phyloP scores from a whole-genome alignment of 2,113 vertebrate genomes.

The Macrotus californicus region DNA sequence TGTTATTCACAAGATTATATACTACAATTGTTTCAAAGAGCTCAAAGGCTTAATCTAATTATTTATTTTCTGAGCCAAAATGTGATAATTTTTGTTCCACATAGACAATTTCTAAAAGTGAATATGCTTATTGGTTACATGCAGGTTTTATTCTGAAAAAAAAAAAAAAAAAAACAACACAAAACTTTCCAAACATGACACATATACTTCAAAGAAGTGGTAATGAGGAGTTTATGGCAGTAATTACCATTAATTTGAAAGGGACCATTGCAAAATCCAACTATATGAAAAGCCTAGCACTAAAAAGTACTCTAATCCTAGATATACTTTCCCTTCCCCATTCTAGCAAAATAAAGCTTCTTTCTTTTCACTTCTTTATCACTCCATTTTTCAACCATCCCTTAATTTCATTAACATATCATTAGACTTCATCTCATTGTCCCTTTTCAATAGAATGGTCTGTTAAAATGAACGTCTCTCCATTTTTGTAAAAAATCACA shows the following conservation, averaged over 20 bases:
- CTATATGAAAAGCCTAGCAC: not conserved
- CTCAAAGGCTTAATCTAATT: constrained; percentile 25
- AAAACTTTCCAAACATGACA: not conserved
- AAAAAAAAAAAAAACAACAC: not conserved
- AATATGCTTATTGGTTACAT: not conserved
- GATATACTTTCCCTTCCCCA: not conserved
- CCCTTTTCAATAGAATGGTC: not conserved
- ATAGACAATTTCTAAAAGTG: constrained; percentile 14
- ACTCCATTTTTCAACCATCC: not conserved
- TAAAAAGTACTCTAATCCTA: constrained; percentile 23
- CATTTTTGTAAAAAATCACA: not conserved
- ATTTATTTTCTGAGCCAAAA: constrained; percentile 43
- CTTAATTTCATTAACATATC: constrained; percentile 27
- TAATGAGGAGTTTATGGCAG: constrained; percentile 13
- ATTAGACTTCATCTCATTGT: constrained; percentile 15
- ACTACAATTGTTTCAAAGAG: constrained; percentile 31
- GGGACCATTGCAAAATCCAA: not conserved
- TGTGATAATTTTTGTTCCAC: not conserved
- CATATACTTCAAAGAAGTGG: constrained; percentile 6
- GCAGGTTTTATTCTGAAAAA: not conserved
- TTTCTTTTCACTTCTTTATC: not conserved
- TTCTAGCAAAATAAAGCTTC: not conserved
- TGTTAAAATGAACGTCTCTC: constrained; percentile 33
- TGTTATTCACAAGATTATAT: not conserved
- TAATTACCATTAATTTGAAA: constrained; percentile 36